phyloP scores from a whole-genome alignment of 2,113 vertebrate genomes.

The Micronycteris hirsuta region DNA sequence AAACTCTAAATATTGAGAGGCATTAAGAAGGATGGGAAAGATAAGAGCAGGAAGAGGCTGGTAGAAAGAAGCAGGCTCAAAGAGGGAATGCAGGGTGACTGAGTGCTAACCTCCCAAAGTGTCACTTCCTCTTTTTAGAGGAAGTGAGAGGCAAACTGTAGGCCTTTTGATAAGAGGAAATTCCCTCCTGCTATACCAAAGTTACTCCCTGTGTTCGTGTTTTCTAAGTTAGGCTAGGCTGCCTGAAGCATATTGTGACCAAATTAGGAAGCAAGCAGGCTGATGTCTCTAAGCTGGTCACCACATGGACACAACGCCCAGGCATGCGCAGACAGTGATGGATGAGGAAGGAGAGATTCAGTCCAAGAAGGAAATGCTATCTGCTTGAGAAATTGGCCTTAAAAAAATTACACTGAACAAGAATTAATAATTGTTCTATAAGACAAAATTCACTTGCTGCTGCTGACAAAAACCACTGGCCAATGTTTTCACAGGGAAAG shows the following conservation, averaged over 20 bases:
- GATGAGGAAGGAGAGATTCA: not conserved
- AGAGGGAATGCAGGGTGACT: slow-evolving; percentile 33
- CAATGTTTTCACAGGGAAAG: not conserved
- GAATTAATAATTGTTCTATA: not conserved
- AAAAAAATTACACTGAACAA: slow-evolving; percentile 7
- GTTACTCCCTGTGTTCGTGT: slow-evolving; percentile 54
- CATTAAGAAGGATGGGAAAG: not conserved
- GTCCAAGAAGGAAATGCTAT: slow-evolving; percentile 39
- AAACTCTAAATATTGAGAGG: not conserved
- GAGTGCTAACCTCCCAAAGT: slow-evolving; percentile 44
- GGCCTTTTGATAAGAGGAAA: slow-evolving; percentile 72
- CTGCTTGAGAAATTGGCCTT: slow-evolving; percentile 25
- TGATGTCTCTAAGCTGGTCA: slow-evolving; percentile 50
- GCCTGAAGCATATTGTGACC: slow-evolving; percentile 76
- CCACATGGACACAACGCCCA: not conserved
- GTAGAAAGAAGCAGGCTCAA: not conserved
- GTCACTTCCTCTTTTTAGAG: slow-evolving; percentile 74
- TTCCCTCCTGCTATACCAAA: slow-evolving; percentile 74
- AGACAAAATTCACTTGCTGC: not conserved
- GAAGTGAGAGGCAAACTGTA: slow-evolving; percentile 75
- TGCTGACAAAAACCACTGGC: not conserved
- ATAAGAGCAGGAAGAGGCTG: not conserved
- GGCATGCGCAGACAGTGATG: slow-evolving; percentile 44
- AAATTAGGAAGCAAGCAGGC: slow-evolving; percentile 83
- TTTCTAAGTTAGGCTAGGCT: slow-evolving; percentile 76